A percentile compares a stretch with the other conserved stretches of the same genome.
Evolutionary conservation across 2,797 vertebrate genomes (phyloP).

Genomic region (Cephalopachus bancanus): DNA sequence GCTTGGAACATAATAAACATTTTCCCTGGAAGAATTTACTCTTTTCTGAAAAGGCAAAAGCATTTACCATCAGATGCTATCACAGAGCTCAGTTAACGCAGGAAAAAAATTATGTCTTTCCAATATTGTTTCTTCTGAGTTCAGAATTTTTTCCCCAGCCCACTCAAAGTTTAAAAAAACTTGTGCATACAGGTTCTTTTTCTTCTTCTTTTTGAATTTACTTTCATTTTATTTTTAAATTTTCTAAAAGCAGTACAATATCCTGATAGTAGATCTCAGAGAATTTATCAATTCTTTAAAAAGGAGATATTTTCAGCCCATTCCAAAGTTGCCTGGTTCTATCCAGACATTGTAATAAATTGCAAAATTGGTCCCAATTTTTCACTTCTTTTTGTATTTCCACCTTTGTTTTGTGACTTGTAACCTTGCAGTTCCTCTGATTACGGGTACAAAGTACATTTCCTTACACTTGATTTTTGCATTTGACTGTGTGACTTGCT

Average conservation of each 20-base stretch:
- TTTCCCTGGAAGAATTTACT: conserved; percentile 56
- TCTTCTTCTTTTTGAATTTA: conserved; percentile 48
- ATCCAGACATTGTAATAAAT: background rate
- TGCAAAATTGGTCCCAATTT: conserved; percentile 10
- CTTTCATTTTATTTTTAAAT: conserved; percentile 72
- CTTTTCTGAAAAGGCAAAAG: background rate
- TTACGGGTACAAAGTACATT: background rate
- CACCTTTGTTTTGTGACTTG: conserved; percentile 27
- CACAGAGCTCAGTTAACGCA: conserved; percentile 18
- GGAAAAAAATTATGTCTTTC: background rate
- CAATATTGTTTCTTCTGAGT: conserved; percentile 55
- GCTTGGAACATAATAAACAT: conserved; percentile 34
- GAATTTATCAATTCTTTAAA: conserved; percentile 50
- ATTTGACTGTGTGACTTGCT: background rate
- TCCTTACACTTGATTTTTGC: conserved; percentile 20
- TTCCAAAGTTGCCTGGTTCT: conserved; percentile 51
- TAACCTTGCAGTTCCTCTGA: conserved; percentile 53
- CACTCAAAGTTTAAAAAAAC: conserved; percentile 46
- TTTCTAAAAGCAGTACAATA: conserved; percentile 63
- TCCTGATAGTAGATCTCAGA: conserved; percentile 20
- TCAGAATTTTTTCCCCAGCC: conserved; percentile 37
- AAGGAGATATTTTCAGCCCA: conserved; percentile 26
- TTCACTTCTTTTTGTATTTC: conserved; percentile 39
- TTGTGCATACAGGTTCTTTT: background rate
- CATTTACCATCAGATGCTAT: conserved; percentile 49